Evolutionary conservation across 2,113 vertebrate species (phyloP), one percentile per base, ranked within the genome.

Genomic region (Psilopsiagon aymara): DNA sequence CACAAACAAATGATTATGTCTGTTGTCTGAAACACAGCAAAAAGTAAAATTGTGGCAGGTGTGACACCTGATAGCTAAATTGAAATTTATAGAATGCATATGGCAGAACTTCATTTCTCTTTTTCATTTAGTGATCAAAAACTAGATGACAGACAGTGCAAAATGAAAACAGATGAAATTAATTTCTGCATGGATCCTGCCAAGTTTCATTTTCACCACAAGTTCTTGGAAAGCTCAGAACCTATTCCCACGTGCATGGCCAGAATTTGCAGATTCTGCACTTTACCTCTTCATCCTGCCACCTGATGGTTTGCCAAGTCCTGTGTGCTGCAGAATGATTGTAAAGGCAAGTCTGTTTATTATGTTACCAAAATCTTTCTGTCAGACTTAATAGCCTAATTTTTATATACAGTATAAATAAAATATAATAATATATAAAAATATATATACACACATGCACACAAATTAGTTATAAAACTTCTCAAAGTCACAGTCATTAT

Each of bases 11-110:
- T 27, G 49, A 96, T 98, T 96, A 94, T 85, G 49, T 74, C 95
- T 95, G 84, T 88, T 97, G 87, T 94, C 78, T 83, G 94, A 97
- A 98, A 96, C 4, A 11, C n/a, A 87, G 95, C 89, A 93, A 97
- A 97, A 94, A 92, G 81, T 62, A 96, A 80, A 96, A 55, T 64
- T 92, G 83, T 93, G 92, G 88, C 97, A 98, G 97, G 97, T 98
- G 97, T 96, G 97, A 97, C 92, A 97, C 96, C 95, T 94, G 97
- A 98, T 98, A 98, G 95, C 95, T 96, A 95, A 97, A 95, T 94
- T 95, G 97, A 98, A 97, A 98, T 96, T 96, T 98, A 97, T 97
- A 97, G 96, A 98, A 98, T 97, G 87, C 94, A 88, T 97, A 95
- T 92, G 93, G 93, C 59, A 92, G 83, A 97, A 97, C 97, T 98